Conservation (phyloP, 2,888 invertebrate genomes). For the Tolmerus cingulatus region DNA sequence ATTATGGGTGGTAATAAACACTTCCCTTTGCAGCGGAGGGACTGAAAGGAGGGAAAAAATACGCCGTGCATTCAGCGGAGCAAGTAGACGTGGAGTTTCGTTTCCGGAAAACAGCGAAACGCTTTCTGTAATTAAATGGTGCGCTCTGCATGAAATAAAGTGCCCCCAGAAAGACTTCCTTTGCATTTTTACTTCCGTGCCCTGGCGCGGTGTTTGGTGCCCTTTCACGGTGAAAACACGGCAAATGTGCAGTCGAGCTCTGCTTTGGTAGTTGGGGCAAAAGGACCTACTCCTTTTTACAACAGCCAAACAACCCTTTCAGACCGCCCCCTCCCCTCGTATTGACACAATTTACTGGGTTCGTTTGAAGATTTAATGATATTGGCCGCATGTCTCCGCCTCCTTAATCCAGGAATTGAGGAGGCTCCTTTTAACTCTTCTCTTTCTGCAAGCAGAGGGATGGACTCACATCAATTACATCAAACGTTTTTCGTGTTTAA, state of each 20-base stretch:
- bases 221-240: neutral
- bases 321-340: neutral
- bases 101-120: neutral
- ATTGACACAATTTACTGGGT: conserved; percentile 33
- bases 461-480: neutral
- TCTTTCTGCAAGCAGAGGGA: neutral
- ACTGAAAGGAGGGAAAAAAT: neutral
- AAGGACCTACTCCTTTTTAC: neutral
- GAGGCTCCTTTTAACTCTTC: neutral
- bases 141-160: conserved; percentile 3
- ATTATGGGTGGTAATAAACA: conserved; percentile 10
- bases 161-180: neutral
- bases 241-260: neutral
- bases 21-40: neutral
- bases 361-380: conserved; percentile 24
- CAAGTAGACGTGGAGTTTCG: neutral
- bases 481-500: neutral
- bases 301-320: neutral
- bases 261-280: neutral
- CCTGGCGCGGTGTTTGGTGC: neutral
- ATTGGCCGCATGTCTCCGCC: neutral
- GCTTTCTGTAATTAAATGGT: conserved; percentile 33
- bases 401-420: neutral
- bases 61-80: neutral
- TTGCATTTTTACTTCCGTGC: neutral